These are phyloP conservation scores for Melinaea menophilus DNA, from an alignment of 2,888 invertebrate species.

Conservation along the genomic window DNA sequence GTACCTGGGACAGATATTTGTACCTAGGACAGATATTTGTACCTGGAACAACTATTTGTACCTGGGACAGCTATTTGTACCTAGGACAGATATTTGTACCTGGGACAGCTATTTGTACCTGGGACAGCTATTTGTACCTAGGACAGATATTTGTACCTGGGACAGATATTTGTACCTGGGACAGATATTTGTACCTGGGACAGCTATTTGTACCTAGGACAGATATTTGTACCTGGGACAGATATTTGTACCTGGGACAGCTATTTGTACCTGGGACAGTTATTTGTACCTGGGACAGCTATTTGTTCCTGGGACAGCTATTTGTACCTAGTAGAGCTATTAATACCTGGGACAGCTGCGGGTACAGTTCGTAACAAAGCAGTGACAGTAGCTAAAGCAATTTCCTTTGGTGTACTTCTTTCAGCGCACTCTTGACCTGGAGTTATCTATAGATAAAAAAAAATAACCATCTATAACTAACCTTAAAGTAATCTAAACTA, in stretches of 20 bases:
- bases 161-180: slow-evolving; percentile 79
- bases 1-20: no score
- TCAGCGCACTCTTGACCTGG: slow-evolving; percentile 89
- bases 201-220: background rate
- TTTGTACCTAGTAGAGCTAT: background rate
- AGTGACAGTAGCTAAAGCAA: slow-evolving; percentile 94
- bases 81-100: no score
- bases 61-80: no score
- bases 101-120: no score
- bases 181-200: slow-evolving; percentile 49
- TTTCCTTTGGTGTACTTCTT: slow-evolving; percentile 86
- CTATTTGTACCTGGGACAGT: background rate
- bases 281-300: background rate
- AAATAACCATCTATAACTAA: background rate
- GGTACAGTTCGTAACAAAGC: slow-evolving; percentile 96
- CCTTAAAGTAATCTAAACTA: background rate
- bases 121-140: no score
- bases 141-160: no score
- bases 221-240: background rate
- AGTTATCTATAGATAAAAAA: slow-evolving; percentile 73
- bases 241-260: slow-evolving; percentile 81
- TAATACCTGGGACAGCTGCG: slow-evolving; percentile 93
- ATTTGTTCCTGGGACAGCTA: slow-evolving; percentile 64
- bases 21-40: no score
- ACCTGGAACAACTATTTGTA: no score